These are phyloP conservation scores for Oithona nana DNA, from an alignment of 2,888 invertebrate genomes.

Conservation along the genomic window DNA sequence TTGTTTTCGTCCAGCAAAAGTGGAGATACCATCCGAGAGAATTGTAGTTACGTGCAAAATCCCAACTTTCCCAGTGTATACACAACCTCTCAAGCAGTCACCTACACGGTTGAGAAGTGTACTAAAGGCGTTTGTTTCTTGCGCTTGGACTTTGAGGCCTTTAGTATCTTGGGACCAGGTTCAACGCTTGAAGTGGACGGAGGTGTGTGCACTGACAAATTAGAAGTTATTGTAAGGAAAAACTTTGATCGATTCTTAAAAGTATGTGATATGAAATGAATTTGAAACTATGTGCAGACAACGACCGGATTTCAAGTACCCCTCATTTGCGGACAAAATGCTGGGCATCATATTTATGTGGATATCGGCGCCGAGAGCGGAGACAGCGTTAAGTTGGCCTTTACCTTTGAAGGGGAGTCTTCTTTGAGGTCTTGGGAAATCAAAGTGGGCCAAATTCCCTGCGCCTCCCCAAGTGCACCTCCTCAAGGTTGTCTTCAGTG, in stretches of 20 bases:
- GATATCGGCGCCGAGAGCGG: background rate
- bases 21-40: background rate
- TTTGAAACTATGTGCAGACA: background rate
- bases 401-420: background rate
- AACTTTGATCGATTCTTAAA: background rate
- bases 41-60: constrained; percentile 3
- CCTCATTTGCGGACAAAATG: constrained; percentile 1
- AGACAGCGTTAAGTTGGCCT: constrained; percentile 1
- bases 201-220: background rate
- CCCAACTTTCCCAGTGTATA: background rate
- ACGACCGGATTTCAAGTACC: background rate
- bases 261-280: background rate
- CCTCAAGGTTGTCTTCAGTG: constrained; percentile 6
- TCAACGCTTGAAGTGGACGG: background rate
- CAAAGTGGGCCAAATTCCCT: constrained; percentile 5
- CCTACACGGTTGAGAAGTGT: background rate
- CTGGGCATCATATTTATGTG: constrained; percentile 2
- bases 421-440: background rate
- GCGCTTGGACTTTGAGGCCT: constrained; percentile 6
- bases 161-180: background rate
- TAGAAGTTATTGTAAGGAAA: background rate
- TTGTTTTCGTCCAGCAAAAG: background rate
- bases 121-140: background rate
- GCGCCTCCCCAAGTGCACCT: background rate
- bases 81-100: background rate